These are phyloP conservation scores for Dreissena polymorpha DNA, from an alignment of 1,140 invertebrate genomes.

Conservation along the genomic window DNA sequence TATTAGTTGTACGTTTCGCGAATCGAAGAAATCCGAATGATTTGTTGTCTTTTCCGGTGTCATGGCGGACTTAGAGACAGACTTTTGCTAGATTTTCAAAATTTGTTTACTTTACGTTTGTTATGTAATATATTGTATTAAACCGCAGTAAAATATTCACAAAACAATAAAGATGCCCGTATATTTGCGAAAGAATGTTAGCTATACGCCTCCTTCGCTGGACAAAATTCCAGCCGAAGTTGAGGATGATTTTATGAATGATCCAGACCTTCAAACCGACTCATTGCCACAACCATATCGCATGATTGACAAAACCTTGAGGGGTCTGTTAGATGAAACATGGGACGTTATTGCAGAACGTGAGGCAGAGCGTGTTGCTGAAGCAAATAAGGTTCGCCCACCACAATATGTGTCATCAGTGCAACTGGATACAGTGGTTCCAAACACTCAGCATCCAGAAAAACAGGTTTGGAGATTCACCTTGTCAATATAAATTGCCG, in stretches of 20 bases:
- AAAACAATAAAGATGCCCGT: slow-evolving; percentile 70
- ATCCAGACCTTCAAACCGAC: slow-evolving; percentile 75
- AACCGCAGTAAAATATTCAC: too few relatives aligned
- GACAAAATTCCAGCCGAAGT: slow-evolving; percentile 68
- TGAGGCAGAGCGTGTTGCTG: slow-evolving; percentile 65
- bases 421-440: slow-evolving; percentile 54
- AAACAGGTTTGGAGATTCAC: slow-evolving; percentile 31
- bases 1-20: slow-evolving; percentile 4
- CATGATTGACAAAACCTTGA: slow-evolving; percentile 75
- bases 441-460: slow-evolving; percentile 27
- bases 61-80: slow-evolving; percentile 63
- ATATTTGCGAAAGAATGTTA: slow-evolving; percentile 72
- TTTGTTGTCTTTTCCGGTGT: slow-evolving; percentile 67
- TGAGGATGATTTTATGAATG: slow-evolving; percentile 75
- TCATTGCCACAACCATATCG: slow-evolving; percentile 76
- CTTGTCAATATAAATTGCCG: too few relatives aligned
- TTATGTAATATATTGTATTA: too few relatives aligned
- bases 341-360: slow-evolving; percentile 71
- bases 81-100: background rate
- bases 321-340: slow-evolving; percentile 68
- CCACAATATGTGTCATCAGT: slow-evolving; percentile 68
- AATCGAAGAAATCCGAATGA: background rate
- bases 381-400: slow-evolving; percentile 66
- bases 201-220: slow-evolving; percentile 73
- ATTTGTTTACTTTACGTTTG: background rate